Conservation (phyloP, 2,888 invertebrate genomes). For the Sesia apiformis region DNA sequence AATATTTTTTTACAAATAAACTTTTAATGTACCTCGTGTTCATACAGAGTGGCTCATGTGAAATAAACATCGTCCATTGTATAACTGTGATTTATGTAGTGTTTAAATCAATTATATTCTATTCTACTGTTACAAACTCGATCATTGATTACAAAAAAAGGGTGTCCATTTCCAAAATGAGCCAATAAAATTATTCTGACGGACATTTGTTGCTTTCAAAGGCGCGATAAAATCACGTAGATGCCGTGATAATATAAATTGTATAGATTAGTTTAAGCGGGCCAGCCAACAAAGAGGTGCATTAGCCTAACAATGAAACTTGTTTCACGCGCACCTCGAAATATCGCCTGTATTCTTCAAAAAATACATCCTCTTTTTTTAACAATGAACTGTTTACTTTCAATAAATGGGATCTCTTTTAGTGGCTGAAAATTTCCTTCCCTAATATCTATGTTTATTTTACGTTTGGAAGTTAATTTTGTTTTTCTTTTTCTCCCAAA, state of each 20-base stretch:
- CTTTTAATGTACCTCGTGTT: too few relatives aligned
- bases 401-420: constrained; percentile 10
- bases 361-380: background rate
- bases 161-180: background rate
- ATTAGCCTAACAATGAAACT: constrained; percentile 3
- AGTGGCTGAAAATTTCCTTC: background rate
- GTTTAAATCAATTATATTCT: too few relatives aligned
- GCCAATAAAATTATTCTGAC: background rate
- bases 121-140: too few relatives aligned
- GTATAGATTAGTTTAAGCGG: constrained; percentile 2
- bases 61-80: too few relatives aligned
- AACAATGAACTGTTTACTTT: constrained; percentile 14
- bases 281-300: constrained; percentile 1
- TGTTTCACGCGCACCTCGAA: background rate
- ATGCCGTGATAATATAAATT: background rate
- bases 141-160: too few relatives aligned
- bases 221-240: background rate
- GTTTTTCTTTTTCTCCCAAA: constrained; percentile 4
- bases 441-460: constrained; percentile 1
- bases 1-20: too few relatives aligned
- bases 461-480: constrained; percentile 8
- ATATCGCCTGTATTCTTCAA: background rate
- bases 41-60: too few relatives aligned
- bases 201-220: background rate
- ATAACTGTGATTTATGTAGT: too few relatives aligned